Base-by-base conservation (phyloP, 1,140 invertebrate species). In the Copidosoma floridanum region DNA sequence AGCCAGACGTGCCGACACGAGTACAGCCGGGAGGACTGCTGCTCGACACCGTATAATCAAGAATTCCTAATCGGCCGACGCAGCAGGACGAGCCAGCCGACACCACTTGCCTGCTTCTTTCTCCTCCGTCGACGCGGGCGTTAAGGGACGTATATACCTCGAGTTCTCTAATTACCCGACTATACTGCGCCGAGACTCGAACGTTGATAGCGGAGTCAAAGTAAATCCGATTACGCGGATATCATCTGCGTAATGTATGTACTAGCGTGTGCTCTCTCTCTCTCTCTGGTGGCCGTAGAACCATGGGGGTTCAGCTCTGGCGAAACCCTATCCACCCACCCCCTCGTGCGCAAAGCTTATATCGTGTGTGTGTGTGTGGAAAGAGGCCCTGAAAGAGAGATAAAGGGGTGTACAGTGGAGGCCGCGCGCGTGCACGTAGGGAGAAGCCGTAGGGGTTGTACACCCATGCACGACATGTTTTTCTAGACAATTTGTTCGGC, bases 401-500 rank as follows among this genome's bases (percentile, higher is more conserved):
- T 80, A 80, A 81, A 79, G 80, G 80, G 79, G 81, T 72, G 41
- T 76, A 65, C 68, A 67, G 65, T 58, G 67, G 68, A 64, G 67
- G 65, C 67, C 51, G 70, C 57, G 65, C 67, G 68, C 62, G 61
- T n/a, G n/a, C n/a, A n/a, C n/a, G n/a, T n/a, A 64, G 32, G 48
- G 68, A 14, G 61, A 66, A 58, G 54, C 50, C 56, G 38, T 60
- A 61, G 59, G 51, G 51, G 50, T 47, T 55, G 24, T 52, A 62
- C 60, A 62, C 60, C n/a, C 60, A 56, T 44, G 47, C 60, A 77
- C 75, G 76, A 79, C 79, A 80, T 81, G 79, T 82, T 82, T 82
- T 82, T 82, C 80, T 81, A 81, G 79, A 81, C 80, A 82, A 82
- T 82, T 82, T 82, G 81, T 81, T 82, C 77, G 74, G 77, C 74